Base-by-base conservation (phyloP, 2,113 vertebrate species). In the Cochlearius cochlearius region DNA sequence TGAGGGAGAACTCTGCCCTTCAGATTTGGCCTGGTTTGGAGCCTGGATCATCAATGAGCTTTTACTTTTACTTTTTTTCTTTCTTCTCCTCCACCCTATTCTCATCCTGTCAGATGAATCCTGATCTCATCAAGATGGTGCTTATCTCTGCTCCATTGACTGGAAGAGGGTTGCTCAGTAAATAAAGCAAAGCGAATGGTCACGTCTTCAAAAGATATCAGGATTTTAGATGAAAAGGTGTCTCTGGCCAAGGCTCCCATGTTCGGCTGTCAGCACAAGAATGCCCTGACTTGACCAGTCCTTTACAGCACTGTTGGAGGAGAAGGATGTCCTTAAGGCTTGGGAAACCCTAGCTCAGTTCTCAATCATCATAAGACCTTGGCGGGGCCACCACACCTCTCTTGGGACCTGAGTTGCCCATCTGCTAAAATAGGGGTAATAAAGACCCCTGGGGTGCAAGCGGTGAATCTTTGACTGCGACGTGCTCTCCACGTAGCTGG, bases 1-100 rank as follows among this genome's bases (percentile, higher is more conserved):
- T 67, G 23, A 5, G 5, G 14, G 8, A 88, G 29, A 88, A 4
- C 10, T 52, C 49, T 55, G 22, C 27, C 55, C 14, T 56, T 75
- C 15, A 52, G 16, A 32, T 63, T 23, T 86, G 12, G 6, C 7
- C 29, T 41, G 8, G 18, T 64, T 82, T 75, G 21, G 27, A 94
- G 43, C 58, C 62, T 60, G 53, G 11, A 60, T 56, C 20, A 86
- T 83, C 59, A 67, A 22, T 12, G 11, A 67, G 39, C 32, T 77
- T 87, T 66, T 60, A 59, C 86, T 95, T 93, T 94, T 88, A 60
- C 69, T 89, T 90, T 71, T 59, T 50, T 66, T 59, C 74, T 95
- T 90, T 88, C 38, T 83, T 93, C 55, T 86, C 50, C 52, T 76
- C 29, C 56, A 36, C 32, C 29, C 32, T 66, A 25, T 88, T 92